Percentiles rank a stretch among this genome's conserved stretches.
These are phyloP conservation scores for Watsonalla binaria DNA, from an alignment of 2,888 invertebrate species.

Conservation along the genomic window DNA sequence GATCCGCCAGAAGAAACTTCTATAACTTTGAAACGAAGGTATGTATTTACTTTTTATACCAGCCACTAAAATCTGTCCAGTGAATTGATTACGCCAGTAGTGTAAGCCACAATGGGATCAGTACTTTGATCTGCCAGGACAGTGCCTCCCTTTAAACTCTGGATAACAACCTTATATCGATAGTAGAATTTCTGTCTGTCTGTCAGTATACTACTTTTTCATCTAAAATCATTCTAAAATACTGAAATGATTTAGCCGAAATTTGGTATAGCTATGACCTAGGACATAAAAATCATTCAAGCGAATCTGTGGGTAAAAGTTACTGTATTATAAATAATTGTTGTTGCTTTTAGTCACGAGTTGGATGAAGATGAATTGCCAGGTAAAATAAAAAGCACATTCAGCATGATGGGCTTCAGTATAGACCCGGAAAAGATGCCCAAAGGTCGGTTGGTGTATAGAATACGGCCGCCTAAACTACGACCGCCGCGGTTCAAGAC, in stretches of 20 bases:
- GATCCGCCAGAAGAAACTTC: constrained; percentile 74
- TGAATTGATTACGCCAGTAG: no score
- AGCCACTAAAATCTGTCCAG: no score
- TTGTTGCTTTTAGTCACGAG: constrained; percentile 71
- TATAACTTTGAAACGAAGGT: constrained; percentile 78
- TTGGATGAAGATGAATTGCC: constrained; percentile 65
- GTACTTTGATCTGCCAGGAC: no score
- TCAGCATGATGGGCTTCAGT: constrained; percentile 81
- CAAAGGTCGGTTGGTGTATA: constrained; percentile 81
- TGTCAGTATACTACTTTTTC: no score
- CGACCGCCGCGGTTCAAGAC: constrained; percentile 64
- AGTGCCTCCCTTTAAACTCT: no score
- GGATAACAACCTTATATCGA: no score
- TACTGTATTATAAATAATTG: constrained; percentile 5
- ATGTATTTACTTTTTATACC: constrained; percentile 8
- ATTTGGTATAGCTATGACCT: no score
- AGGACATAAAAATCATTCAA: no score
- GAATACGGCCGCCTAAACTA: constrained; percentile 80
- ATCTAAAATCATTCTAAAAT: no score
- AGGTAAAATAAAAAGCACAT: constrained; percentile 81
- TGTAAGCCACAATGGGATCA: no score
- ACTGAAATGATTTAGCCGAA: no score
- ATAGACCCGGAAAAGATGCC: constrained; percentile 49
- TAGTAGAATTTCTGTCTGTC: no score
- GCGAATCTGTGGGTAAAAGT: not conserved